These are phyloP conservation scores for Fistularia tabacaria DNA, from an alignment of 2,797 vertebrate species.

Conservation along the genomic window DNA sequence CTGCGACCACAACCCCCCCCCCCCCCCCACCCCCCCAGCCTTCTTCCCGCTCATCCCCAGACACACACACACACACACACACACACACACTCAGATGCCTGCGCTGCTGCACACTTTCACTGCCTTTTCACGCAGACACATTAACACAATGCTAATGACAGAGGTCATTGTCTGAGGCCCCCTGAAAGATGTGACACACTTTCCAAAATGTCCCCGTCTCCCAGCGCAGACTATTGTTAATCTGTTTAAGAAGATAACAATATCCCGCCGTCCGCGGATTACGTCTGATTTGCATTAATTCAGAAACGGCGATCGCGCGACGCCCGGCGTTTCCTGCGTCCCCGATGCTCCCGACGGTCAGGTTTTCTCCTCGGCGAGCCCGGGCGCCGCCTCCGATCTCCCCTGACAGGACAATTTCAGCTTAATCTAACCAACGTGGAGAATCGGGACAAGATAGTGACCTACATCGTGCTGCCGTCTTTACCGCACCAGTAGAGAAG, in stretches of 20 bases:
- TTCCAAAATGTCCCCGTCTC: slow-evolving; percentile 65
- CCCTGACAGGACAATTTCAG: slow-evolving; percentile 26
- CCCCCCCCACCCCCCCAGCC: background rate
- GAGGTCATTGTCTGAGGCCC: slow-evolving; percentile 62
- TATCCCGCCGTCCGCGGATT: slow-evolving; percentile 40
- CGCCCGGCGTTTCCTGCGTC: too few species aligned
- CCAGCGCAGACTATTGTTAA: slow-evolving; percentile 63
- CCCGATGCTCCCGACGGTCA: too few species aligned
- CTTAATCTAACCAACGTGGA: slow-evolving; percentile 38
- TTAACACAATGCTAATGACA: slow-evolving; percentile 75
- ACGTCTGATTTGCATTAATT: slow-evolving; percentile 52
- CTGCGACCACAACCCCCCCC: slow-evolving; percentile 42
- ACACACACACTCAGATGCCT: slow-evolving; percentile 36
- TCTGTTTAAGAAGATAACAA: slow-evolving; percentile 67
- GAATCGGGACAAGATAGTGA: slow-evolving; percentile 55
- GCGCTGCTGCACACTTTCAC: slow-evolving; percentile 58
- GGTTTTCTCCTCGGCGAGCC: background rate
- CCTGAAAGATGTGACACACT: slow-evolving; percentile 64
- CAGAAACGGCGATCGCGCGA: slow-evolving; percentile 20
- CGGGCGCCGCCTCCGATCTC: background rate
- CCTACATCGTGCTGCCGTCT: slow-evolving; percentile 63
- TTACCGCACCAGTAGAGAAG: slow-evolving; percentile 50
- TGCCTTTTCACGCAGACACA: slow-evolving; percentile 56
- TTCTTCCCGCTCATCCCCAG: slow-evolving; percentile 31
- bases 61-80: slow-evolving; percentile 47